A percentile compares a stretch with the other conserved stretches of the same genome.
Conservation (phyloP, 2,888 invertebrate genomes). For the Parnassius smintheus region DNA sequence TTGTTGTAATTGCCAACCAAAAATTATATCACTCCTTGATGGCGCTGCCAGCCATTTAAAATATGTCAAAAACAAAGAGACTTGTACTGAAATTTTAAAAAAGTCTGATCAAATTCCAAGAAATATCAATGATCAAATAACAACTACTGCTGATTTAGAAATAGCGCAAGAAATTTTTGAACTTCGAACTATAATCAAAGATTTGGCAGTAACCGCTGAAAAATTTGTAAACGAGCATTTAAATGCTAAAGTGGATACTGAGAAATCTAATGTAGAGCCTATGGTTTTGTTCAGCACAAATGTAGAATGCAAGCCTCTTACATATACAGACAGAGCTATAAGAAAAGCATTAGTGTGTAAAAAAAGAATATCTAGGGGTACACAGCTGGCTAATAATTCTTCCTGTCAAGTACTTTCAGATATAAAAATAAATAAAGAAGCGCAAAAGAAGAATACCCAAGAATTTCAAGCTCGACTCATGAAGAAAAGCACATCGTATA, state of each 20-base stretch:
- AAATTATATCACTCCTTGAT: slow-evolving; percentile 58
- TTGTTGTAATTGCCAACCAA: slow-evolving; percentile 30
- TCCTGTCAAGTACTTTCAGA: slow-evolving; percentile 39
- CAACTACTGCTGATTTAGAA: slow-evolving; percentile 40
- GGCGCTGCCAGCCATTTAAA: slow-evolving; percentile 35
- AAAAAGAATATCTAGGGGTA: slow-evolving; percentile 42
- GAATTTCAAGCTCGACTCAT: slow-evolving; percentile 44
- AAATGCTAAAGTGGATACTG: slow-evolving; percentile 34
- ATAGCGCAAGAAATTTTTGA: slow-evolving; percentile 55
- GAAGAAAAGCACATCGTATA: slow-evolving; percentile 60
- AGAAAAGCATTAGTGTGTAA: slow-evolving; percentile 14
- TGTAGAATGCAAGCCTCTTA: slow-evolving; percentile 14
- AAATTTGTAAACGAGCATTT: slow-evolving; percentile 47
- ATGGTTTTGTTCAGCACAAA: slow-evolving; percentile 8
- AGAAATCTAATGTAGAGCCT: slow-evolving; percentile 20
- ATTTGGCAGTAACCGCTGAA: slow-evolving; percentile 50
- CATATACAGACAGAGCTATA: slow-evolving; percentile 5
- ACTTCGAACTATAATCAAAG: slow-evolving; percentile 52
- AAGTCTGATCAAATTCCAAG: slow-evolving; percentile 20
- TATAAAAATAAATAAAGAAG: slow-evolving; percentile 48
- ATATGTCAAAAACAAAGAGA: slow-evolving; percentile 30
- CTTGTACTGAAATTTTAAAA: slow-evolving; percentile 39
- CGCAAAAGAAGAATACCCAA: slow-evolving; percentile 40
- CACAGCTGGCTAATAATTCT: slow-evolving; percentile 46
- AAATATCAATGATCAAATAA: slow-evolving; percentile 31